Percentiles rank a stretch among this genome's conserved stretches.
phyloP scores from a whole-genome alignment of 2,888 invertebrate genomes.

The Aricia artaxerxes region DNA sequence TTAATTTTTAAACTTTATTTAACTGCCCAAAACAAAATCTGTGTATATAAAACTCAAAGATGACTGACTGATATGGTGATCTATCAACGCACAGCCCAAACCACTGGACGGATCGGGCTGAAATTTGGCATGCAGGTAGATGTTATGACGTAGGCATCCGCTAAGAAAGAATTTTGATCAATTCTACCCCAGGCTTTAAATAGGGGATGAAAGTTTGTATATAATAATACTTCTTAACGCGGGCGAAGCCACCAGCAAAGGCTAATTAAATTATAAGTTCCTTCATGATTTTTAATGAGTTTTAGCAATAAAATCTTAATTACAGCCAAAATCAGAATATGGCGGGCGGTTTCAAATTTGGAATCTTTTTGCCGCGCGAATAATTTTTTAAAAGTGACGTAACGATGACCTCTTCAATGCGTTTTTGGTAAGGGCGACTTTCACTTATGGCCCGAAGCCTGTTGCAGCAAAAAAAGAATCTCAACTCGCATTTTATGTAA shows the following conservation, averaged over 20 bases:
- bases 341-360: neutral
- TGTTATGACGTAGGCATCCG: no score
- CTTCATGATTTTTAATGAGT: neutral
- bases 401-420: constrained; percentile 57
- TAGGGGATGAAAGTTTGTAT: no score
- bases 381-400: constrained; percentile 47
- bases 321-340: neutral
- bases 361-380: constrained; percentile 24
- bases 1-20: no score
- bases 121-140: no score
- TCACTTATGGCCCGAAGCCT: constrained; percentile 55
- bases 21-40: neutral
- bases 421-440: constrained; percentile 59
- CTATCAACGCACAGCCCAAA: no score
- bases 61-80: no score
- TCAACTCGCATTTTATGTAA: constrained; percentile 32
- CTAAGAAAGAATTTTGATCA: no score
- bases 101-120: no score
- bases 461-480: constrained; percentile 28
- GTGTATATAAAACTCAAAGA: no score
- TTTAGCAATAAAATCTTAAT: neutral
- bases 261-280: neutral
- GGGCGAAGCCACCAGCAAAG: no score
- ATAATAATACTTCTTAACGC: no score
- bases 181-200: no score